Base-by-base conservation (phyloP, 2,797 vertebrate genomes). In the Peromyscus aztecus region DNA sequence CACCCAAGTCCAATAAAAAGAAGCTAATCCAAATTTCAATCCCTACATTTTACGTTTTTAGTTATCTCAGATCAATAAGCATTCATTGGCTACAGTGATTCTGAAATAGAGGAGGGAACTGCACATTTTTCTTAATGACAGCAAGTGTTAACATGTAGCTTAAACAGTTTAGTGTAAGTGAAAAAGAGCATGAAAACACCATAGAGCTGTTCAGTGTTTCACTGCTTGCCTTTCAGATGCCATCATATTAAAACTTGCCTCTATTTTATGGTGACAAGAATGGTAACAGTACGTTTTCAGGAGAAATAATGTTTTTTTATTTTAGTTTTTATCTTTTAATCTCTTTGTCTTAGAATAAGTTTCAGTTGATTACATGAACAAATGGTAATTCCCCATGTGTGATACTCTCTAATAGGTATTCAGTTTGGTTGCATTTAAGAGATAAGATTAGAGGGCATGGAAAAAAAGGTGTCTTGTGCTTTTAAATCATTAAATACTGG, bases 51-150 rank as follows among this genome's bases (percentile, higher is more conserved):
- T 91, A 95, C 40, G 24, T 40, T 95, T 96, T 97, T 69, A 84
- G 40, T 94, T 97, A 95, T 65, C 27, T 95, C 75, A 92, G 49
- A 94, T 96, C 95, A 96, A 97, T 96, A 96, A 94, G 49, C 75
- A 93, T 96, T 96, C 86, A 93, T 40, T 95, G 82, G 90, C 21
- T 67, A 82, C 90, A 69, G 65, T 69, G 85, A 69, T 95, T 89
- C 77, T 91, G 73, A 95, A 90, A 89, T 73, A 83, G 19, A 97
- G 11, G 34, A 85, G 23, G 7, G 69, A 90, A 6, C 3, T 61
- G 49, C 40, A 96, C 88, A 95, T 96, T 97, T 96, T 97, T 97
- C 92, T 96, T 95, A 97, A 97, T 95, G 89, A 96, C 73, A 96
- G 57, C 19, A 61, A 69, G n/a, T 95, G 59, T 94, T 95, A 95